These are phyloP conservation scores for Drosophila borealis DNA, from an alignment of 2,888 invertebrate species.

Conservation along the genomic window DNA sequence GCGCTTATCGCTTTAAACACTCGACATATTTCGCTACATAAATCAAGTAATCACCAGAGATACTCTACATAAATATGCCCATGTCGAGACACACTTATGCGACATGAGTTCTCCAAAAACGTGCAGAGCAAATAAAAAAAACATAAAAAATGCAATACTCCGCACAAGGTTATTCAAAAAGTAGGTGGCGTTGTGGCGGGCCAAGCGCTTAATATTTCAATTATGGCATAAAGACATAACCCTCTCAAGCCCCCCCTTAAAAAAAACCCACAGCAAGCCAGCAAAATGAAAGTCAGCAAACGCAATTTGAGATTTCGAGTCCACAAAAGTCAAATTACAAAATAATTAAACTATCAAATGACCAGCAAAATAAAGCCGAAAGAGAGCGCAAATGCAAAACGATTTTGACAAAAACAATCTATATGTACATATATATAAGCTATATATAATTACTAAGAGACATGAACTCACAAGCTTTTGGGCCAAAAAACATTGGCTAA, in stretches of 20 bases:
- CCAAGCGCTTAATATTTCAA: conserved; percentile 45
- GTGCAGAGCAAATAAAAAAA: conserved; percentile 23
- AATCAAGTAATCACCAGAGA: conserved; percentile 26
- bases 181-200: conserved; percentile 67
- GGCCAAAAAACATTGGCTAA: conserved; percentile 25
- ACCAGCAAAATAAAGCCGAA: conserved; percentile 33
- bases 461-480: conserved; percentile 15
- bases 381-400: conserved; percentile 2
- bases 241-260: background rate
- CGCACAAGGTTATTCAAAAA: conserved; percentile 67
- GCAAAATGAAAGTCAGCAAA: conserved; percentile 71
- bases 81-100: conserved; percentile 18
- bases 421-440: background rate
- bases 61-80: conserved; percentile 8
- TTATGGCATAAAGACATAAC: conserved; percentile 17
- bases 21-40: conserved; percentile 5
- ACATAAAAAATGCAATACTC: conserved; percentile 56
- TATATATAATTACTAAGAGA: conserved; percentile 11
- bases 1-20: conserved; percentile 27
- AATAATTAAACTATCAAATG: conserved; percentile 64
- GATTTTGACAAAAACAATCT: conserved; percentile 10
- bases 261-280: background rate
- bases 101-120: conserved; percentile 21
- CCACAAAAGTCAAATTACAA: conserved; percentile 59
- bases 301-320: conserved; percentile 59